phyloP scores from a whole-genome alignment of 2,888 invertebrate genomes.

The Plusia festucae region DNA sequence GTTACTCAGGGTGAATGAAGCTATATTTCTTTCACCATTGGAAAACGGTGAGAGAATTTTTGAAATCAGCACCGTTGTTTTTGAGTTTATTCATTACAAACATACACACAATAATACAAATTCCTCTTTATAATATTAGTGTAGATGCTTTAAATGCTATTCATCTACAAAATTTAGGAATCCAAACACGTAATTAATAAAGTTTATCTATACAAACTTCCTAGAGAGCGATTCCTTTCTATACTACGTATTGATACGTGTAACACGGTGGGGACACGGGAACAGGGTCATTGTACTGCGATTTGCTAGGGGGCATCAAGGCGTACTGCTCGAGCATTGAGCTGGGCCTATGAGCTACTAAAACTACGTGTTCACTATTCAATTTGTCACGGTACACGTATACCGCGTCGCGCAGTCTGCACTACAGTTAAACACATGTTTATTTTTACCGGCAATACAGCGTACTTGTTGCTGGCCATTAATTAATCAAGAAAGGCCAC shows the following conservation, averaged over 20 bases:
- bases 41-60: no score
- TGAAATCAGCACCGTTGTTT: no score
- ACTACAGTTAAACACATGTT: conserved; percentile 70
- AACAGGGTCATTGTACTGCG: conserved; percentile 75
- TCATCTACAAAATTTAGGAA: neutral
- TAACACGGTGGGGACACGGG: conserved; percentile 57
- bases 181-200: conserved; percentile 14
- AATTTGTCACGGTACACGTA: conserved; percentile 75
- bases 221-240: conserved; percentile 19
- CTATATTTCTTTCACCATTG: no score
- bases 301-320: conserved; percentile 69
- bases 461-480: conserved; percentile 61
- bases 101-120: no score
- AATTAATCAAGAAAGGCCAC: conserved; percentile 81
- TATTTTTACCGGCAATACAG: conserved; percentile 74
- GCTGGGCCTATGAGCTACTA: conserved; percentile 52
- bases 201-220: conserved; percentile 25
- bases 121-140: no score
- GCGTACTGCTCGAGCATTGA: conserved; percentile 67
- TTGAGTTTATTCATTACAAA: no score
- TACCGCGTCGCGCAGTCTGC: conserved; percentile 78
- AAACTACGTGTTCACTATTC: conserved; percentile 63
- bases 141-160: no score
- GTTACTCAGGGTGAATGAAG: no score
- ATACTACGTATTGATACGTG: conserved; percentile 44